A percentile compares a stretch with the other conserved stretches of the same genome.
Conservation (phyloP, 2,113 vertebrate species). For the Anolis carolinensis region DNA sequence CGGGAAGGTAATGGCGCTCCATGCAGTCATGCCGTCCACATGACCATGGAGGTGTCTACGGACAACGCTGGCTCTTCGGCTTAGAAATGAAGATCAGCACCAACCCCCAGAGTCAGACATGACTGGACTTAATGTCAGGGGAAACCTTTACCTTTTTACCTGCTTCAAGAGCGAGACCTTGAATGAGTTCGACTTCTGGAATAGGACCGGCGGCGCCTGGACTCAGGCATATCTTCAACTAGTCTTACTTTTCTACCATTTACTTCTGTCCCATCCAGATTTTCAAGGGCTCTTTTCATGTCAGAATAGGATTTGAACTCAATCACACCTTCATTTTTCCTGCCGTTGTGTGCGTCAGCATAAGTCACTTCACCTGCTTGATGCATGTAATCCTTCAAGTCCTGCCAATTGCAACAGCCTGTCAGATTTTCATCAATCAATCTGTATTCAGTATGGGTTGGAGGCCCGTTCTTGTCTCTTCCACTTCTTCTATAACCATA, state of each 20-base stretch:
- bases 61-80: too few species aligned
- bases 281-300: slow-evolving; percentile 98
- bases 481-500: slow-evolving; percentile 93
- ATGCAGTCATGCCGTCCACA: too few species aligned
- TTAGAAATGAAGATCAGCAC: too few species aligned
- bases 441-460: slow-evolving; percentile 94
- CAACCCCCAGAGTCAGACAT: too few species aligned
- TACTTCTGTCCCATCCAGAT: slow-evolving; percentile 94
- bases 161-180: too few species aligned
- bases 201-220: slow-evolving; percentile 87
- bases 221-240: slow-evolving; percentile 94
- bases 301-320: slow-evolving; percentile 97
- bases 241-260: slow-evolving; percentile 96
- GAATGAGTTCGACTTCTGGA: slow-evolving; percentile 92
- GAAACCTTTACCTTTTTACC: too few species aligned
- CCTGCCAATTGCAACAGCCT: slow-evolving; percentile 97
- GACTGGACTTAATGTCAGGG: too few species aligned
- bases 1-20: too few species aligned
- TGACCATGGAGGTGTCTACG: too few species aligned
- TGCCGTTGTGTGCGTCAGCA: slow-evolving; percentile 94
- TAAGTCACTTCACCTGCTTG: slow-evolving; percentile 98
- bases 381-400: slow-evolving; percentile 99
- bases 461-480: slow-evolving; percentile 94
- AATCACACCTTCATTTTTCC: slow-evolving; percentile 95
- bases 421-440: slow-evolving; percentile 98